A percentile compares a stretch with the other conserved stretches of the same genome.
Evolutionary conservation across 2,888 invertebrate genomes (phyloP).

Genomic region (Zootermopsis nevadensis): DNA sequence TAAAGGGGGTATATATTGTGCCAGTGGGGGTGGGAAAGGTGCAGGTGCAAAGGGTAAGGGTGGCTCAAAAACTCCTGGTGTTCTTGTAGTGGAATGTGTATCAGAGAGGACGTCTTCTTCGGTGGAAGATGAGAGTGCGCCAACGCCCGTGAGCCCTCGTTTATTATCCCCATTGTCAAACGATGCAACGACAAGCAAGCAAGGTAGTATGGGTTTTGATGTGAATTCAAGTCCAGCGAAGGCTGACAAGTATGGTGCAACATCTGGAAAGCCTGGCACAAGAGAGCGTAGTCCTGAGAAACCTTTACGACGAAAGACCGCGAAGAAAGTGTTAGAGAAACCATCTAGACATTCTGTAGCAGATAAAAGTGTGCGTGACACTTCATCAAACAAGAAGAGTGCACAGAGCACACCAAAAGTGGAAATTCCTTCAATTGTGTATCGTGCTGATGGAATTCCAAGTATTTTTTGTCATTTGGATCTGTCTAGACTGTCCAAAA

Average conservation of each 20-base stretch:
- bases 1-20: constrained; percentile 68
- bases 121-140: constrained; percentile 56
- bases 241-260: background rate
- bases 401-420: constrained; percentile 1
- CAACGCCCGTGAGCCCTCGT: constrained; percentile 57
- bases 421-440: constrained; percentile 40
- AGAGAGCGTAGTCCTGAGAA: background rate
- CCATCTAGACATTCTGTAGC: background rate
- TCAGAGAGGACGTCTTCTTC: constrained; percentile 61
- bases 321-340: constrained; percentile 23
- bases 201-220: background rate
- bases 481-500: constrained; percentile 35
- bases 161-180: constrained; percentile 58
- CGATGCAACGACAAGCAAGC: constrained; percentile 35
- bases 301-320: constrained; percentile 17
- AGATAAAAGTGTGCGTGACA: background rate
- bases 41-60: constrained; percentile 71
- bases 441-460: constrained; percentile 58
- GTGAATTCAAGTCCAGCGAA: background rate
- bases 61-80: constrained; percentile 66
- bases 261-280: background rate
- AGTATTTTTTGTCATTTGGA: constrained; percentile 64
- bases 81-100: constrained; percentile 75
- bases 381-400: background rate
- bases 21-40: constrained; percentile 70